Base-by-base conservation (phyloP, 2,888 invertebrate genomes). In the Amorpha juglandis region DNA sequence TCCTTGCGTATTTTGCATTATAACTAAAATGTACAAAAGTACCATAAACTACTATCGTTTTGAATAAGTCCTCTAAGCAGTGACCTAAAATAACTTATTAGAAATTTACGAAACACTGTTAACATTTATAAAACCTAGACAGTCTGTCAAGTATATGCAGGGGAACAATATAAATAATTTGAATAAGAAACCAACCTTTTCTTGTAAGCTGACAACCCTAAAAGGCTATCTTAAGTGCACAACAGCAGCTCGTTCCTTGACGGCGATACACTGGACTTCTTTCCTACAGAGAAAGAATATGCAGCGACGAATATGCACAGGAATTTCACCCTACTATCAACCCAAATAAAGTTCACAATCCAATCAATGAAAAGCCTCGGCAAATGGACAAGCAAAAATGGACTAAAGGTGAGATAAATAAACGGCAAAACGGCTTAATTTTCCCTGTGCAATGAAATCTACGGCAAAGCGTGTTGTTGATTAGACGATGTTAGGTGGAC, bases 341-440 rank as follows among this genome's bases (percentile, higher is more conserved):
- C 19, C 0, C 1, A 0, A 19, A 33, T 69, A 70, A 69, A 68
- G 67, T 67, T 64, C 65, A 71, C 68, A 74, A 70, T 70, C 76
- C 64, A 64, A 45, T 62, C 68, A 70, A 21, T 11, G 21, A 62
- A 63, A 16, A 8, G 12, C 11, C 19, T 2, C 4, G 19, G 38
- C 19, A 42, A 58, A 63, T 48, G 21, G 68, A 72, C 80, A 84
- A 78, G 80, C 79, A 78, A 87, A 82, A 83, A 81, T 83, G 78
- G 74, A 72, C 81, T 78, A 72, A 75, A 78, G 78, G 70, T 70
- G 69, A 70, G 74, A 77, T 70, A 71, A 71, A 73, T 71, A 68
- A 74, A 74, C 80, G 76, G 82, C 78, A 78, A 82, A 81, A 76
- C 19, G 80, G 79, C 78, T 87, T 85, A 84, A 85, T 85, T 86